Evolutionary conservation across 2,113 vertebrate species (phyloP).

Genomic region (Marcusenius ussheri): DNA sequence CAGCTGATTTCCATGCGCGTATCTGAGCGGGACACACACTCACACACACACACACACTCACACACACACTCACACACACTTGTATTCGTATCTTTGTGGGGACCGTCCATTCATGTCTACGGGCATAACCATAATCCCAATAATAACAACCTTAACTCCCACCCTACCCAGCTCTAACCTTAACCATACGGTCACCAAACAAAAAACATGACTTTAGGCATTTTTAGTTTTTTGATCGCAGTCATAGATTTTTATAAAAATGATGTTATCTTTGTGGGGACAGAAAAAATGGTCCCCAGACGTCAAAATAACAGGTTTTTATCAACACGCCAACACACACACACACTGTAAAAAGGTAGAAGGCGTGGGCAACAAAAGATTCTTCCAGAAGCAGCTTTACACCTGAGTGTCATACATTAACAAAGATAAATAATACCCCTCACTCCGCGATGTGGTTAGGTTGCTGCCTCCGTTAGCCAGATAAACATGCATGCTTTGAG

Average conservation of each 20-base stretch:
- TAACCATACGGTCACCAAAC: background rate
- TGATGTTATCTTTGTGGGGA: background rate
- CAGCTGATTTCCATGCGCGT: background rate
- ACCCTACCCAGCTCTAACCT: background rate
- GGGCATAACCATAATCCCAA: background rate
- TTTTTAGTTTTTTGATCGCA: background rate
- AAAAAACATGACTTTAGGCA: background rate
- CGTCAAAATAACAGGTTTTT: background rate
- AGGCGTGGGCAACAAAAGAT: background rate
- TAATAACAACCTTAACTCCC: background rate
- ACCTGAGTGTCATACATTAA: background rate
- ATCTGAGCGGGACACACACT: background rate
- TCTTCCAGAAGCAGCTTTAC: background rate
- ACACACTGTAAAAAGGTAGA: background rate
- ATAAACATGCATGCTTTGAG: background rate
- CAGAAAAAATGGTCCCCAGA: background rate
- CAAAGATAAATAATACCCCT: background rate
- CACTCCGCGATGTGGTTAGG: background rate
- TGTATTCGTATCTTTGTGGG: background rate
- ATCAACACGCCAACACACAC: background rate
- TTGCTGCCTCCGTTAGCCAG: background rate
- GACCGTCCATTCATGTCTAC: background rate
- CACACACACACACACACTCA: background rate
- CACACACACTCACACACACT: background rate
- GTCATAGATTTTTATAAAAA: background rate